Evolutionary conservation across 2,888 invertebrate species (phyloP), one percentile per base, ranked within the genome.

Genomic region (Cryptus armator): DNA sequence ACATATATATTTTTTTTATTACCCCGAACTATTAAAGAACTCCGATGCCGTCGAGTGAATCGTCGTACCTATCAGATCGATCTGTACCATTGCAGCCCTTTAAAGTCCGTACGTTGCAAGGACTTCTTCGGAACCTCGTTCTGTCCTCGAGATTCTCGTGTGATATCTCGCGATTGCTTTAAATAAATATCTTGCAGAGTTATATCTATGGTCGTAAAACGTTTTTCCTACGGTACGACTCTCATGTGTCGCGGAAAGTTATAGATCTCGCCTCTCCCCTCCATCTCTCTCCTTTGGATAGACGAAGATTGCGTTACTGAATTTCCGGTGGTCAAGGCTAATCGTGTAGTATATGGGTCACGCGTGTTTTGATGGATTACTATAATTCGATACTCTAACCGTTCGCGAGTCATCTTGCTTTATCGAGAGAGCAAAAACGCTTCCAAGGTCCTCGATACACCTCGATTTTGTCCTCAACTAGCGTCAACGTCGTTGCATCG

Each of bases 331-430:
- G 66, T 72, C 84, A 84, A 84, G 84, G 84, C 19, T 81, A 51
- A 43, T 48, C 56, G 71, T 19, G 14, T 37, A 37, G 59, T 51
- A 81, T 84, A 66, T 84, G 62, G 84, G 84, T 84, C 84, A 81
- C 59, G 72, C 80, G 68, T 67, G 66, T 44, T 81, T 59, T 77
- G 84, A 84, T 81, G 59, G 84, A 84, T 84, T 16, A 67, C 59
- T 59, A 66, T 51, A 71, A 81, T 81, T 80, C 80, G 84, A 81
- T 76, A 81, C 76, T 56, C 44, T 68, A 32, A n/a, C 37, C 64
- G 62, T 32, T 51, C 24, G 53, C 37, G 48, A 77, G 67, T 56
- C 56, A 29, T 32, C 56, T 44, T 46, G 29, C 29, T 56, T 32
- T 56, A 56, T 12, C 71, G 56, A 72, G 56, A 72, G 24, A 43